Percentiles rank a stretch among this genome's conserved stretches.
Evolutionary conservation across 2,797 vertebrate genomes (phyloP).

Genomic region (Acridotheres tristis): DNA sequence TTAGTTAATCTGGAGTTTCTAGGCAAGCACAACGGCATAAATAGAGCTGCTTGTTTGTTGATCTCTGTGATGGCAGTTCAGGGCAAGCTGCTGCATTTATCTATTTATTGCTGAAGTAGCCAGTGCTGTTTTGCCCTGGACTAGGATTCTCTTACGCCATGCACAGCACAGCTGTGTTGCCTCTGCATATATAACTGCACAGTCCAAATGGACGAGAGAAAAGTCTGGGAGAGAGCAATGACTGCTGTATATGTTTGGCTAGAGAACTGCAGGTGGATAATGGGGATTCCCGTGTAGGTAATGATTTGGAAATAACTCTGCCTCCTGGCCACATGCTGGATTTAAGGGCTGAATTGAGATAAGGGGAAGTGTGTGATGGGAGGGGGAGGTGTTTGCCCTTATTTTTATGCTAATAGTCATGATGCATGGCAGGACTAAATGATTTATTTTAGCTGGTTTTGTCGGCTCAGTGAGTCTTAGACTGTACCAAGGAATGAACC

Average conservation of each 20-base stretch:
- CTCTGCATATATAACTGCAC: neutral
- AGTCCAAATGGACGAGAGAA: neutral
- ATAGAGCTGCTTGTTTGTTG: neutral
- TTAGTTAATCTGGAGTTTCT: neutral
- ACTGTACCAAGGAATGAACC: neutral
- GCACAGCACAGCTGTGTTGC: neutral
- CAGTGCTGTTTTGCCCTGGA: neutral
- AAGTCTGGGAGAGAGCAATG: neutral
- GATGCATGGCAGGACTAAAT: neutral
- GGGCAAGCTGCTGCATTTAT: conserved; percentile 14
- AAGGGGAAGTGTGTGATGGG: neutral
- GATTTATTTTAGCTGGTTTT: neutral
- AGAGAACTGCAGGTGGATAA: neutral
- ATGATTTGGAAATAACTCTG: neutral
- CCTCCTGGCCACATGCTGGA: neutral
- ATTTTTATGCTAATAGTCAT: neutral
- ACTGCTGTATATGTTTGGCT: neutral
- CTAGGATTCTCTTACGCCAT: rapidly evolving
- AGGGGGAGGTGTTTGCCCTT: neutral
- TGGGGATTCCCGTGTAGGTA: neutral
- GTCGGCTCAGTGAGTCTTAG: neutral
- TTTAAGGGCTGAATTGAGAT: neutral
- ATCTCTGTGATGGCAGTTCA: neutral
- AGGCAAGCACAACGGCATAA: neutral
- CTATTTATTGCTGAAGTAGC: neutral